Evolutionary conservation across 2,113 vertebrate species (phyloP), one percentile per base, ranked within the genome.

Genomic region (Entosphenus tridentatus): DNA sequence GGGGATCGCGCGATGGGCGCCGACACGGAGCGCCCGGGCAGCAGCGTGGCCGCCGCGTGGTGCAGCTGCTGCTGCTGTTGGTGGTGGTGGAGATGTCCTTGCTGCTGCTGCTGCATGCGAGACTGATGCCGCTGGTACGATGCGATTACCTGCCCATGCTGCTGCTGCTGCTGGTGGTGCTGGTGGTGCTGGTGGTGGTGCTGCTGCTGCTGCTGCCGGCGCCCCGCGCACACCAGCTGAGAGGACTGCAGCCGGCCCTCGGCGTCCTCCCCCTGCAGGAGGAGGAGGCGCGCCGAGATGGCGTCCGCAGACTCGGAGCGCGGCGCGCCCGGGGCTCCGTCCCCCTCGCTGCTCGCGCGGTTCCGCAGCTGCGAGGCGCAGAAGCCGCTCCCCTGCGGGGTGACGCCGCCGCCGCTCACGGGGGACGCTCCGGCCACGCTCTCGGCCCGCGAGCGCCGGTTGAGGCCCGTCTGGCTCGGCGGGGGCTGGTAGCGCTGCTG

Each of bases 401-500:
- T 39, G 39, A 39, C 90, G 3, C 85, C 80, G 1, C 77, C 89
- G 70, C 85, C 86, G 1, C 84, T 83, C 0, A 86, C 84, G 11
- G 86, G 87, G 1, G 87, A 86, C 3, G 85, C 84, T 1, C 82
- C 84, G 73, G 85, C 84, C 57, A 83, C 73, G 0, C 83, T 89
- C 79, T 95, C 87, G 0, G 86, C 87, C 72, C 89, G 81, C 10
- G 87, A 85, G 18, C 90, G 82, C 68, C 90, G 81, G 74, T 91
- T 84, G 73, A 95, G 81, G 57, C 92, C 90, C 0, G 88, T 85
- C 72, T 92, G 87, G 73, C 89, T 90, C 0, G 86, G 85, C 0
- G 87, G 87, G 55, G 87, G 79, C 76, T 86, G 83, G 70, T 85
- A 86, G 75, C 90, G 80, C 74, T 95, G 88, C 72, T 90, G 86